A percentile compares a stretch with the other conserved stretches of the same genome.
These are phyloP conservation scores for Drosophila miranda DNA, from an alignment of 1,140 invertebrate species.

Conservation along the genomic window DNA sequence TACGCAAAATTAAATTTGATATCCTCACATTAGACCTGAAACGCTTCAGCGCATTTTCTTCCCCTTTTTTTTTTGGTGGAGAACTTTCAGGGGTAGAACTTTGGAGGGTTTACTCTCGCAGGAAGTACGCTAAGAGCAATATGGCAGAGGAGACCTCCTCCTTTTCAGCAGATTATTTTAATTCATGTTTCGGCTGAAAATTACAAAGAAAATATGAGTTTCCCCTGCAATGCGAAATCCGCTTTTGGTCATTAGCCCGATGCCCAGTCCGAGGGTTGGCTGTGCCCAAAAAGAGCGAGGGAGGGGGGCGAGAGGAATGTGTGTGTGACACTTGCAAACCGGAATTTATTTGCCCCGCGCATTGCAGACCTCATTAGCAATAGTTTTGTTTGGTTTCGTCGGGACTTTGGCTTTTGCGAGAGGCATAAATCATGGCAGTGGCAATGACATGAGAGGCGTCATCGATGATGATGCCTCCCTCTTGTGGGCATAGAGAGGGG, in stretches of 20 bases:
- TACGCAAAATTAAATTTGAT: conserved; percentile 79
- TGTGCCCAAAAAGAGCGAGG: not conserved
- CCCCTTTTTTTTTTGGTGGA: conserved; percentile 5
- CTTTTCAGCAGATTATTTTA: conserved; percentile 36
- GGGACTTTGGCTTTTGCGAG: conserved; percentile 28
- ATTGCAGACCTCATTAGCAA: conserved; percentile 49
- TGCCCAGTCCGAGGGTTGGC: conserved; percentile 1
- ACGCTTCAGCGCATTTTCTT: conserved; percentile 22
- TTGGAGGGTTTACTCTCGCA: too few species aligned
- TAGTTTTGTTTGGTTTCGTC: conserved; percentile 47
- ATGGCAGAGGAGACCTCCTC: not conserved
- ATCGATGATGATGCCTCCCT: conserved; percentile 35
- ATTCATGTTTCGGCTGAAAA: conserved; percentile 30
- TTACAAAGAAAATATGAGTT: conserved; percentile 22
- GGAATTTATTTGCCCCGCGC: conserved; percentile 40
- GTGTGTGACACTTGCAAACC: conserved; percentile 1
- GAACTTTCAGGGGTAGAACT: not conserved
- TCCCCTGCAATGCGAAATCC: conserved; percentile 56
- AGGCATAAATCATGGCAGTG: conserved; percentile 45
- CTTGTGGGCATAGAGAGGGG: not conserved
- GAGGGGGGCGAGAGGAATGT: not conserved
- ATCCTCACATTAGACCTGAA: conserved; percentile 69
- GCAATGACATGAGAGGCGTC: conserved; percentile 47
- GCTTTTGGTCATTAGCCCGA: conserved; percentile 48
- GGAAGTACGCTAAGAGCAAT: not conserved